phyloP scores from a whole-genome alignment of 92 coral and sea anemone genomes.

The Epizoanthus rinbou region DNA sequence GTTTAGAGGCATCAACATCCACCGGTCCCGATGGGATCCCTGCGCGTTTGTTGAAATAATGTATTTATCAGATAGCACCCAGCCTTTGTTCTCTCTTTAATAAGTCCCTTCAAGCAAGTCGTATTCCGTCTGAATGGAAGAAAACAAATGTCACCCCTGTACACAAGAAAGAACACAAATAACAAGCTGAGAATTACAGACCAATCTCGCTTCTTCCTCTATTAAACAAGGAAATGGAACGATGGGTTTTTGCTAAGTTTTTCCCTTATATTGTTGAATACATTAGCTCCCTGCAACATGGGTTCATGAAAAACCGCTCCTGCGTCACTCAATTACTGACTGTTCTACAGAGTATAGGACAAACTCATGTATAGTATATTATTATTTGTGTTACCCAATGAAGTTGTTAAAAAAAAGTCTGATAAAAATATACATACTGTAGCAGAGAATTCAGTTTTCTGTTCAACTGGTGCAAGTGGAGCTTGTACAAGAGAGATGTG shows the following conservation, averaged over 20 bases:
- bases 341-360: conserved; percentile 43
- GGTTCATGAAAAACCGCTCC: conserved; percentile 35
- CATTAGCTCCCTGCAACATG: not conserved
- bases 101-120: not conserved
- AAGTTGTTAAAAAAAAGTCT: too few relatives aligned
- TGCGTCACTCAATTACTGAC: conserved; percentile 40
- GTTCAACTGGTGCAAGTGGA: too few relatives aligned
- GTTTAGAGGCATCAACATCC: conserved; percentile 40
- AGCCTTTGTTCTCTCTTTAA: conserved; percentile 46
- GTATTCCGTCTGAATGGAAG: conserved; percentile 26
- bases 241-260: not conserved
- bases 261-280: not conserved
- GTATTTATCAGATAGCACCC: conserved; percentile 49
- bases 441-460: too few relatives aligned
- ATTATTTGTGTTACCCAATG: too few relatives aligned
- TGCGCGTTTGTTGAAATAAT: conserved; percentile 43
- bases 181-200: conserved; percentile 50
- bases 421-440: too few relatives aligned
- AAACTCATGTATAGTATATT: too few relatives aligned
- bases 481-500: too few relatives aligned
- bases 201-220: conserved; percentile 37
- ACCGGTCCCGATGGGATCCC: conserved; percentile 59
- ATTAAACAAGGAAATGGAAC: conserved; percentile 38
- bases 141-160: conserved; percentile 42
- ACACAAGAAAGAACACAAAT: conserved; percentile 34